These are phyloP conservation scores for Porites lobata DNA, from an alignment of 92 coral and sea anemone species.

Conservation along the genomic window DNA sequence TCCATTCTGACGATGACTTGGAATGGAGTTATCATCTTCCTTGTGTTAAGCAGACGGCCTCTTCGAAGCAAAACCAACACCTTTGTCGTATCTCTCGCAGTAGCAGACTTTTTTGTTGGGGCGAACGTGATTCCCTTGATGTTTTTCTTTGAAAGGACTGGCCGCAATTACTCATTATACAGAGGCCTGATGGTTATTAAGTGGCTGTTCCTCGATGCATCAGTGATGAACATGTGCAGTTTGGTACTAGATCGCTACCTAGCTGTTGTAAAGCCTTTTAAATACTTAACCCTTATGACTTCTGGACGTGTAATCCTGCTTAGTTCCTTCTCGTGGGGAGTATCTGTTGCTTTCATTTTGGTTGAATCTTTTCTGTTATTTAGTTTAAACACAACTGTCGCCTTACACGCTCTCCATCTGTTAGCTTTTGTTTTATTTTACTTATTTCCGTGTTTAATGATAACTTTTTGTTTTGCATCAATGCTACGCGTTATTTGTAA, in stretches of 20 bases:
- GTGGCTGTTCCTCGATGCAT: neutral
- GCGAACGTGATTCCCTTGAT: neutral
- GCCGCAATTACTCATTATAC: neutral
- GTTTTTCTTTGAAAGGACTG: neutral
- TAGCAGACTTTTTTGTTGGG: neutral
- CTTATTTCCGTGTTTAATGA: conserved; percentile 7
- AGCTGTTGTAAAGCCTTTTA: neutral
- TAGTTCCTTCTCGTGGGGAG: neutral
- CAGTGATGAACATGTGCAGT: neutral
- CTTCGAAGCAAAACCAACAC: neutral
- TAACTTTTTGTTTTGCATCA: conserved; percentile 4
- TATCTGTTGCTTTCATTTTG: neutral
- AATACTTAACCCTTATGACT: neutral
- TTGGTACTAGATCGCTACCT: neutral
- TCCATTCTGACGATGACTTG: no score
- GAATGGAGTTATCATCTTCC: neutral
- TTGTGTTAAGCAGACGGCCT: neutral
- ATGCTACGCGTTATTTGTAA: neutral
- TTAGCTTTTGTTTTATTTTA: neutral
- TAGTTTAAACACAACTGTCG: neutral
- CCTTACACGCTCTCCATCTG: neutral
- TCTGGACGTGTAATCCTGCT: neutral
- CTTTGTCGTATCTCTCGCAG: neutral
- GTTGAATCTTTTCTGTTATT: neutral
- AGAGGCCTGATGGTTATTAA: neutral